Percentiles rank a stretch among this genome's conserved stretches.
These are phyloP conservation scores for Callyntrura sp. DNA, from an alignment of 2,888 invertebrate genomes.

Conservation along the genomic window DNA sequence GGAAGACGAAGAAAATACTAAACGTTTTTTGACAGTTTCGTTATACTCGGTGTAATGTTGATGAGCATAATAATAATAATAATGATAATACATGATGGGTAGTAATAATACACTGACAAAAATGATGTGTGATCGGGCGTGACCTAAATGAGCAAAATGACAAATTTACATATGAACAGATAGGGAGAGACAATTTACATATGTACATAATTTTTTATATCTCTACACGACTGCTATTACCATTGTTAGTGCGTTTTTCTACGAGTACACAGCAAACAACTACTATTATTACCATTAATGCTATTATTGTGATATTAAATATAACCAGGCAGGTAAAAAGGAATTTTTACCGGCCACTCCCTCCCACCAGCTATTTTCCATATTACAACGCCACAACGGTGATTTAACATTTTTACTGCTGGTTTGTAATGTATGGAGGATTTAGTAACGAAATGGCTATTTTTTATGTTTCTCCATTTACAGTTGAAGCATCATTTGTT, in stretches of 20 bases:
- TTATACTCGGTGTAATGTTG: conserved; percentile 16
- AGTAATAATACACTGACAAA: conserved; percentile 56
- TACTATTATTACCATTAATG: not conserved
- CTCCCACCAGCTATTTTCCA: conserved; percentile 41
- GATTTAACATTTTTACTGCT: not conserved
- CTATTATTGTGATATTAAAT: conserved; percentile 15
- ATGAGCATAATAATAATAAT: conserved; percentile 13
- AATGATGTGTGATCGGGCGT: conserved; percentile 78
- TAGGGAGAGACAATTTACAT: not conserved
- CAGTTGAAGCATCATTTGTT: not conserved
- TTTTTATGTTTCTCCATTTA: not conserved
- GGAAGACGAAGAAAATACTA: conserved; percentile 2
- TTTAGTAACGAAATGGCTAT: not conserved
- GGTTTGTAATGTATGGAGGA: not conserved
- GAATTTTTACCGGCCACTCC: conserved; percentile 76
- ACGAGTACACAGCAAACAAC: not conserved
- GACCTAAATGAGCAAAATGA: conserved; percentile 69
- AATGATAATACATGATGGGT: not conserved
- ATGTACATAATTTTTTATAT: conserved; percentile 8
- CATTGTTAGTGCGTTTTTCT: not conserved
- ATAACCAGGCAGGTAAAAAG: conserved; percentile 23
- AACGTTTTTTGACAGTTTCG: conserved; percentile 45
- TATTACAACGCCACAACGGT: not conserved
- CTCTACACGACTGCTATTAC: conserved; percentile 6
- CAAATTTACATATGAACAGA: conserved; percentile 57